A percentile compares a stretch with the other conserved stretches of the same genome.
Conservation (phyloP, 2,113 vertebrate genomes). For the Phyllostomus discolor region DNA sequence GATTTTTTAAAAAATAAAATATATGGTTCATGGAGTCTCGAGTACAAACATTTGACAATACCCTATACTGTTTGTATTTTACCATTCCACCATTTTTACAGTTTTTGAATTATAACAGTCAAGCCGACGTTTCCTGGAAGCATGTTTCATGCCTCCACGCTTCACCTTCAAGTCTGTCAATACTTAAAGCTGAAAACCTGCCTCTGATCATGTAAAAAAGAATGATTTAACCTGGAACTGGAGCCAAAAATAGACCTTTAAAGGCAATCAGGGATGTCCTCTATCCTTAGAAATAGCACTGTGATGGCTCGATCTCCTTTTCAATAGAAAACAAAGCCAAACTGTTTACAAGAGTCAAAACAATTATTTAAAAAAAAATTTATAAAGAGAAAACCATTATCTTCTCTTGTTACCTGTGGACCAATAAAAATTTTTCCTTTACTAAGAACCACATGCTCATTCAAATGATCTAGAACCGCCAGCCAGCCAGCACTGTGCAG, state of each 20-base stretch:
- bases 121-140: conserved; percentile 81
- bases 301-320: conserved; percentile 78
- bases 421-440: conserved; percentile 76
- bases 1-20: conserved; percentile 88
- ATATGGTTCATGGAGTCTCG: conserved; percentile 89
- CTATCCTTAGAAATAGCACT: conserved; percentile 75
- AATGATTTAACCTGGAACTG: conserved; percentile 78
- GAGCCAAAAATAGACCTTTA: conserved; percentile 79
- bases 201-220: conserved; percentile 82
- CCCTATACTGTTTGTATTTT: conserved; percentile 90
- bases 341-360: conserved; percentile 82
- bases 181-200: conserved; percentile 83
- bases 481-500: conserved; percentile 75
- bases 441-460: conserved; percentile 73
- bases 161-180: conserved; percentile 82
- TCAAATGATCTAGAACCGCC: conserved; percentile 73
- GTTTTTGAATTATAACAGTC: conserved; percentile 87
- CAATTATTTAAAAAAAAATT: conserved; percentile 76
- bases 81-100: conserved; percentile 87
- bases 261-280: conserved; percentile 77
- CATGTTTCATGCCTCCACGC: conserved; percentile 77
- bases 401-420: conserved; percentile 77
- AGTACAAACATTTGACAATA: conserved; percentile 90
- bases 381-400: conserved; percentile 77
- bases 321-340: conserved; percentile 77